phyloP scores from a whole-genome alignment of 2,888 invertebrate species.

The Scaptomyza caliginosa region DNA sequence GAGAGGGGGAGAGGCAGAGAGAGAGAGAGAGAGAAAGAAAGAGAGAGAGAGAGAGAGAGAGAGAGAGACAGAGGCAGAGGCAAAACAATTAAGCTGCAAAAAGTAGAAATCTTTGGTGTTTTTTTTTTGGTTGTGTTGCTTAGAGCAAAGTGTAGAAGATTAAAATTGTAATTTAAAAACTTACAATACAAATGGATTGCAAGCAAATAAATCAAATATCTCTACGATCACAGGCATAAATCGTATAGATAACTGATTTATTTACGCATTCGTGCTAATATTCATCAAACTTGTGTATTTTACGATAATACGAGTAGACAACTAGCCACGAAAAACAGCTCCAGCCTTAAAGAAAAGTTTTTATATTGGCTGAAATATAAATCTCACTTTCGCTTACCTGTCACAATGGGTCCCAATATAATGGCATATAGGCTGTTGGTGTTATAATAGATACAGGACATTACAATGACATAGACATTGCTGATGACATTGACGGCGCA shows the following conservation, averaged over 20 bases:
- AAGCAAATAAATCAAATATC: not conserved
- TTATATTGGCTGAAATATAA: not conserved
- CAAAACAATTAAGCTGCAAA: conserved; percentile 68
- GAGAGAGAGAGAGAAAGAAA: conserved; percentile 7
- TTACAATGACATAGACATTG: conserved; percentile 11
- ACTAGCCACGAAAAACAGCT: conserved; percentile 44
- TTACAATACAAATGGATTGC: too few species aligned
- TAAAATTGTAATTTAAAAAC: too few species aligned
- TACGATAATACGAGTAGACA: conserved; percentile 45
- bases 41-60: not conserved
- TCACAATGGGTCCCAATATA: accelerated
- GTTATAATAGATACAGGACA: accelerated
- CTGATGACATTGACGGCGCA: conserved; percentile 25
- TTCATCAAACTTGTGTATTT: not conserved
- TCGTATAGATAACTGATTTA: not conserved
- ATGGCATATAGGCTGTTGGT: not conserved
- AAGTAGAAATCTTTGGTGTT: conserved; percentile 60
- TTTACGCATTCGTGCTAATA: not conserved
- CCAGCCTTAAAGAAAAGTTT: conserved; percentile 16
- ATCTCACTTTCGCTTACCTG: conserved; percentile 12
- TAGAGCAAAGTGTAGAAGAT: not conserved
- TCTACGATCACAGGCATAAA: not conserved
- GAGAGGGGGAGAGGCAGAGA: not conserved
- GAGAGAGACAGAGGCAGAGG: conserved; percentile 10
- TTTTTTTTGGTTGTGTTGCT: conserved; percentile 12